phyloP scores from a whole-genome alignment of 2,888 invertebrate species.

The Oscheius sp. region DNA sequence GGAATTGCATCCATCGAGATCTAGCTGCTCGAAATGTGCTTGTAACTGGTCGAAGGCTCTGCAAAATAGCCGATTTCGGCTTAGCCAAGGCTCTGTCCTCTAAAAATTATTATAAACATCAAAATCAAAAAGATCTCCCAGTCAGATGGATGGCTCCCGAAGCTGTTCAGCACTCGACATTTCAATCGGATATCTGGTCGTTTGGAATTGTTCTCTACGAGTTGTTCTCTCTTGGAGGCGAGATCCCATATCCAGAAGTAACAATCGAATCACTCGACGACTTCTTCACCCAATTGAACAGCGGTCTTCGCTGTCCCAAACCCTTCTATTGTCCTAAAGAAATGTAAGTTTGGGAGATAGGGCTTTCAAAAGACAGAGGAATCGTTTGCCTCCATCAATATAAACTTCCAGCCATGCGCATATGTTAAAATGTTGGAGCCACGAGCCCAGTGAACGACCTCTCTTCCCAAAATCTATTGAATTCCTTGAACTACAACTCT shows the following conservation, averaged over 20 bases:
- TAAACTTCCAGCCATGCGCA: neutral
- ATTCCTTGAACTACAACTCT: neutral
- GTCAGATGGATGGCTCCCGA: constrained; percentile 1
- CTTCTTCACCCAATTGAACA: neutral
- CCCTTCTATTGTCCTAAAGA: neutral
- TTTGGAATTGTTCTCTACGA: neutral
- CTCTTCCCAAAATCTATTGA: neutral
- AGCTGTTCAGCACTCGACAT: neutral
- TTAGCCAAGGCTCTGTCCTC: neutral
- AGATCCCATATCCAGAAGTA: neutral
- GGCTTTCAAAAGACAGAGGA: no score
- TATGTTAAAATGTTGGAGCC: neutral
- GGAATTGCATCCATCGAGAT: neutral
- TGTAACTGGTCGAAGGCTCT: neutral
- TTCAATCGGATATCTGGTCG: neutral
- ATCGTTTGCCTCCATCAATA: no score
- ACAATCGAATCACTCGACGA: neutral
- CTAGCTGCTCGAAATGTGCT: neutral
- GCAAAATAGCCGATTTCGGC: neutral
- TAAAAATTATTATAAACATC: neutral
- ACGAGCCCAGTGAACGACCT: neutral
- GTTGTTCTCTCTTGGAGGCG: neutral
- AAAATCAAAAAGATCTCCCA: neutral
- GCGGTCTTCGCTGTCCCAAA: neutral
- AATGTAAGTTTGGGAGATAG: no score